Evolutionary conservation across 2,888 invertebrate genomes (phyloP), one percentile per base, ranked within the genome.

Genomic region (Ypsolopha scabrella): DNA sequence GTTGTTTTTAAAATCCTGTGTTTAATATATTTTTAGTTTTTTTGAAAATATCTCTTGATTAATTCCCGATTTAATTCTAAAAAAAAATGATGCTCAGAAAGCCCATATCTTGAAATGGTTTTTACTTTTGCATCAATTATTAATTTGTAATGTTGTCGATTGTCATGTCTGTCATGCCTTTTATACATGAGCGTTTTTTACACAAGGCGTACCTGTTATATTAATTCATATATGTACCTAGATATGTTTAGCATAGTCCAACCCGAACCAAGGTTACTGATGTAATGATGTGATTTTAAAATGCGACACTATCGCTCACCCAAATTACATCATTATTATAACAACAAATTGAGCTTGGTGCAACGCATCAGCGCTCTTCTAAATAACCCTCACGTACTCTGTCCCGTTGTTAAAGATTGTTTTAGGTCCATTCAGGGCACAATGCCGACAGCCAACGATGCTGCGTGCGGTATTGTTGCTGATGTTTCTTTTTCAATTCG

Each of bases 331-430:
- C 38, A 47, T 14, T 14, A 37, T 45, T 24, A 45, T 45, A 34
- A 34, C 8, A 35, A 36, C 13, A 43, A 43, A 43, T 43, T 38
- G 37, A 35, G 47, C 13, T 13, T 47, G 47, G 37, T 38, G 51
- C 60, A 62, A 62, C 66, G 68, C 67, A 60, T 60, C 60, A 60
- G 54, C 58, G 63, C 60, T 52, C 61, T 61, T 67, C 11, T n/a
- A 47, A 47, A 47, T 47, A 47, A 36, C 37, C 43, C 47, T 35
- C 47, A 47, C 47, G 47, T 47, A 47, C 13, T 13, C 13, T 36
- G 37, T 47, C 47, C 47, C 47, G 47, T 47, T 47, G 47, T 37
- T 14, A 36, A 37, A 38, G 37, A 47, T 47, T 47, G 47, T 47
- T 47, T 47, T 37, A 38, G 47, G 37, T 13, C 13, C 47, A 38